Conservation (phyloP, 1,140 invertebrate species). For the Trichonephila clavipes region DNA sequence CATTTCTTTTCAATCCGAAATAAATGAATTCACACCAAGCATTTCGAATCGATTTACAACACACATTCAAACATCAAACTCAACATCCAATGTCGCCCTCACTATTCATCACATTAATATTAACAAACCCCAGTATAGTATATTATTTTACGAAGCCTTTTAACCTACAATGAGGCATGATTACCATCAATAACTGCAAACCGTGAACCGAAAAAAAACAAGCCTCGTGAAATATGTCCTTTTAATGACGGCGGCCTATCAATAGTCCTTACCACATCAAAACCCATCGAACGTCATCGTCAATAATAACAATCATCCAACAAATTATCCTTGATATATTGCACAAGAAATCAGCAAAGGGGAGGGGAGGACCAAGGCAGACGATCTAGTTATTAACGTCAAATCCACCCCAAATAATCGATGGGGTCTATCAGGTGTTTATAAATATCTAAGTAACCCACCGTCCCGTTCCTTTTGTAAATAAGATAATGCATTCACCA, state of each 20-base stretch:
- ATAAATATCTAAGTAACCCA: slow-evolving; percentile 8
- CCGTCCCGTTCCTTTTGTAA: background rate
- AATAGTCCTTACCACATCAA: slow-evolving; percentile 25
- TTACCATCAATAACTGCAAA: background rate
- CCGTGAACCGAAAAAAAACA: background rate
- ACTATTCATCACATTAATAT: too few species aligned
- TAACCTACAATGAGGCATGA: background rate
- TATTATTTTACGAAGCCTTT: background rate
- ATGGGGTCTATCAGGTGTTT: slow-evolving; percentile 37
- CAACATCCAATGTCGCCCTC: too few species aligned
- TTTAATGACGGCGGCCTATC: slow-evolving; percentile 1
- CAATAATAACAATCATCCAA: slow-evolving; percentile 28
- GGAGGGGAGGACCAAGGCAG: background rate
- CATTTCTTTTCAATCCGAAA: too few species aligned
- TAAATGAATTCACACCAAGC: too few species aligned
- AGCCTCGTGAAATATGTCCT: slow-evolving; percentile 1
- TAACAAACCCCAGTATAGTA: too few species aligned
- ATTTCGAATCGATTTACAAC: too few species aligned
- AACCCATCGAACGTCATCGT: slow-evolving; percentile 1
- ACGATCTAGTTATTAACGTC: slow-evolving; percentile 30
- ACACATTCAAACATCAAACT: too few species aligned
- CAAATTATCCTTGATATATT: slow-evolving; percentile 25
- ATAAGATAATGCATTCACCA: slow-evolving; percentile 29
- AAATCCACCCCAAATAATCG: slow-evolving; percentile 24
- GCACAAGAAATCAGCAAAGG: background rate